Evolutionary conservation across 2,888 invertebrate species (phyloP).

Genomic region (Drosophila merina): DNA sequence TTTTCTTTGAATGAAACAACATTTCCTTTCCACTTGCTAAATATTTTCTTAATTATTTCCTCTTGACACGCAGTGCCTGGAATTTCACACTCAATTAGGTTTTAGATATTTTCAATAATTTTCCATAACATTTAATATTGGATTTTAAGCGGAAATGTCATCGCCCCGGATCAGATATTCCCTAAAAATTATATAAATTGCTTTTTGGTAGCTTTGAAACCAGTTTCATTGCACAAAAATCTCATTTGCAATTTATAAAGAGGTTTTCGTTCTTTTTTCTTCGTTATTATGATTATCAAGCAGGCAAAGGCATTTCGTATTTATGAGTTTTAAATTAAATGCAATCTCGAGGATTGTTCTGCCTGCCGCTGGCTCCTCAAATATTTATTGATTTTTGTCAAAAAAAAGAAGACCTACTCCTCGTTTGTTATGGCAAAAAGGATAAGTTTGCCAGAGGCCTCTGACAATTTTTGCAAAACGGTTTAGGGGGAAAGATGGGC

Average conservation of each 20-base stretch:
- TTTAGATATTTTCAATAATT: conserved; percentile 56
- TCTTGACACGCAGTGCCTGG: conserved; percentile 12
- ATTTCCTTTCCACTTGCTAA: conserved; percentile 36
- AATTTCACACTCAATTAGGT: conserved; percentile 72
- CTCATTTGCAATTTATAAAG: conserved; percentile 67
- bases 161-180: neutral
- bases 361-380: conserved; percentile 53
- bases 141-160: conserved; percentile 10
- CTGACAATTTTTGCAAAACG: conserved; percentile 69
- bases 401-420: conserved; percentile 11
- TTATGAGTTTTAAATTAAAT: conserved; percentile 80
- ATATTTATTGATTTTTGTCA: conserved; percentile 75
- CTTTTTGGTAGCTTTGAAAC: conserved; percentile 28
- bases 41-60: conserved; percentile 75
- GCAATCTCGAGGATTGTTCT: conserved; percentile 61
- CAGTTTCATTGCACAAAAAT: conserved; percentile 32
- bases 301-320: conserved; percentile 67
- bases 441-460: conserved; percentile 53
- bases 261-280: conserved; percentile 33
- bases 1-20: conserved; percentile 12
- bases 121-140: conserved; percentile 37
- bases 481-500: conserved; percentile 55
- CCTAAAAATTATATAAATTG: conserved; percentile 62
- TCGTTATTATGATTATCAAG: conserved; percentile 73
- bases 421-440: conserved; percentile 55